A percentile compares a stretch with the other conserved stretches of the same genome.
Evolutionary conservation across 1,140 invertebrate genomes (phyloP).

Genomic region (Bombus balteatus): DNA sequence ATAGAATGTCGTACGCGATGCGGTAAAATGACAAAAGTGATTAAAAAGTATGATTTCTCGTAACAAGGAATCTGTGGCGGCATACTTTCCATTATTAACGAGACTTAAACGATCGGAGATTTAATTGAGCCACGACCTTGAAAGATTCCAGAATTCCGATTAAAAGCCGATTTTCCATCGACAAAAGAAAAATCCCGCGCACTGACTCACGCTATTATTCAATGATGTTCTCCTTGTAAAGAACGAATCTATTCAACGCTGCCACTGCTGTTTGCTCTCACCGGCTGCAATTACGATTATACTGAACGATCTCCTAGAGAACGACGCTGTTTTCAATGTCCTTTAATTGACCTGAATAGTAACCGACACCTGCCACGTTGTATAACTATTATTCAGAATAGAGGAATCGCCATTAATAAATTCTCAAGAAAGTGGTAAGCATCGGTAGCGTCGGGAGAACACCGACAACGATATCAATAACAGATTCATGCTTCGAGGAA

Average conservation of each 20-base stretch:
- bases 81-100: constrained; percentile 32
- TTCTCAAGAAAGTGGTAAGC: neutral
- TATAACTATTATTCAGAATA: neutral
- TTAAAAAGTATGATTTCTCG: neutral
- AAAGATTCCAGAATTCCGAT: constrained; percentile 16
- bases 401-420: neutral
- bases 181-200: constrained; percentile 17
- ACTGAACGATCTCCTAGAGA: neutral
- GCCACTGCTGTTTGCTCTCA: neutral
- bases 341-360: neutral
- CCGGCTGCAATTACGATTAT: neutral
- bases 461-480: neutral
- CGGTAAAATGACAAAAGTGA: neutral
- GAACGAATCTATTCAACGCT: constrained; percentile 1
- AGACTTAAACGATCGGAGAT: constrained; percentile 17
- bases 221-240: constrained; percentile 17
- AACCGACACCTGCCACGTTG: neutral
- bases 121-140: constrained; percentile 18
- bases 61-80: neutral
- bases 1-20: neutral
- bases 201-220: constrained; percentile 32
- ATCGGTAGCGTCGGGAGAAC: neutral
- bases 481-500: neutral
- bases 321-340: neutral
- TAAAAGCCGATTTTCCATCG: constrained; percentile 35